These are phyloP conservation scores for Drosophila leonis DNA, from an alignment of 2,888 invertebrate species.

Conservation along the genomic window DNA sequence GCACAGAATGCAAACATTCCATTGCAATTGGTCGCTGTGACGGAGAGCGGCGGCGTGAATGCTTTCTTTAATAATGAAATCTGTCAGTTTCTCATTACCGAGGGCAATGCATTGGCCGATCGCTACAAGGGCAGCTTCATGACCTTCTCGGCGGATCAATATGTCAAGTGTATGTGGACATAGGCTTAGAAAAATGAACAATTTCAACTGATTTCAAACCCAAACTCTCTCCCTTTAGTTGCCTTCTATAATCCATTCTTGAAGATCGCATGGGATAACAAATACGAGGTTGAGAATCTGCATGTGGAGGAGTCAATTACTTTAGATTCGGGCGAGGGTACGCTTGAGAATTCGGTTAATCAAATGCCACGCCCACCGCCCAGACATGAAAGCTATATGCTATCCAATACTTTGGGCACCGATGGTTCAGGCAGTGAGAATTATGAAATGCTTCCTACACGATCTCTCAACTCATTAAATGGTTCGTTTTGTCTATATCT, in stretches of 20 bases:
- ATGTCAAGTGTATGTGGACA: constrained; percentile 91
- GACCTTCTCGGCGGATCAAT: constrained; percentile 93
- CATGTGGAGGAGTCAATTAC: constrained; percentile 91
- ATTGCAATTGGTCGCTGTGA: constrained; percentile 97
- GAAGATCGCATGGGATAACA: constrained; percentile 98
- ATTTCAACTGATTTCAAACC: neutral
- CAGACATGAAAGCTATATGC: constrained; percentile 91
- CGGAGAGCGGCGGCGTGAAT: constrained; percentile 94
- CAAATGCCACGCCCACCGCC: constrained; percentile 89
- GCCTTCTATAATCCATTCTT: constrained; percentile 98
- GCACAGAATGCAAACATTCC: constrained; percentile 97
- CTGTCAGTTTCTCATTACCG: constrained; percentile 95
- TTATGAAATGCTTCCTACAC: constrained; percentile 88
- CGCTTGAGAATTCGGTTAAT: constrained; percentile 90
- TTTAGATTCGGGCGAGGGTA: constrained; percentile 89
- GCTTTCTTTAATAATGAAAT: constrained; percentile 96
- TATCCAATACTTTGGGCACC: constrained; percentile 87
- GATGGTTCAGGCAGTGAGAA: constrained; percentile 88
- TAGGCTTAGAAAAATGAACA: neutral
- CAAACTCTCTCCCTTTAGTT: constrained; percentile 86
- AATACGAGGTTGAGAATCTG: constrained; percentile 96
- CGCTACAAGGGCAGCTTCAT: constrained; percentile 95
- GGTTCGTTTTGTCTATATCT: constrained; percentile 83
- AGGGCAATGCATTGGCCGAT: constrained; percentile 97
- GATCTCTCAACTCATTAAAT: constrained; percentile 86